These are phyloP conservation scores for Asbolus verrucosus DNA, from an alignment of 1,140 invertebrate genomes.

Conservation along the genomic window DNA sequence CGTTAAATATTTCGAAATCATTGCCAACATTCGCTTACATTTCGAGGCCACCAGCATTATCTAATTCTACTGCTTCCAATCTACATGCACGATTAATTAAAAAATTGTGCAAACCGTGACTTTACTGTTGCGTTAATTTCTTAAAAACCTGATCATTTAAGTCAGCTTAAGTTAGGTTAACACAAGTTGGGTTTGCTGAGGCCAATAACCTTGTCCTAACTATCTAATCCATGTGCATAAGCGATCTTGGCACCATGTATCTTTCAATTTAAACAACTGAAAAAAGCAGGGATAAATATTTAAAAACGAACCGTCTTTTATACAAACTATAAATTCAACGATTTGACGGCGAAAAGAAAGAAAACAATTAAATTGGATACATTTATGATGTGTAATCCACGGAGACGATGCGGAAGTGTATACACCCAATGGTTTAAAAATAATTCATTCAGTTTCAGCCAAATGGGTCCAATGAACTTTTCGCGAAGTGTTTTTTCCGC, in stretches of 20 bases:
- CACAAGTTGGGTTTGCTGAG: slow-evolving; percentile 50
- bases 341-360: slow-evolving; percentile 23
- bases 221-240: slow-evolving; percentile 42
- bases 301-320: slow-evolving; percentile 38
- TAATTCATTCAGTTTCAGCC: slow-evolving; percentile 29
- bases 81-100: slow-evolving; percentile 16
- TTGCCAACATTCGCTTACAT: slow-evolving; percentile 33
- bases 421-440: background rate
- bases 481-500: slow-evolving; percentile 30
- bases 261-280: slow-evolving; percentile 29
- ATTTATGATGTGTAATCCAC: slow-evolving; percentile 9
- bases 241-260: slow-evolving; percentile 43
- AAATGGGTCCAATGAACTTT: slow-evolving; percentile 44
- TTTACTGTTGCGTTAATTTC: background rate
- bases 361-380: slow-evolving; percentile 32
- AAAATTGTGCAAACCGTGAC: slow-evolving; percentile 12
- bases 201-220: slow-evolving; percentile 51
- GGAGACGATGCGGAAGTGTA: slow-evolving; percentile 13
- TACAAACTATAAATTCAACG: slow-evolving; percentile 22
- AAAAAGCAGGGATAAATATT: slow-evolving; percentile 38
- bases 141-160: slow-evolving; percentile 4
- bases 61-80: background rate
- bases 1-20: slow-evolving; percentile 5
- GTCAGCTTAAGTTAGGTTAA: slow-evolving; percentile 46
- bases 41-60: background rate